phyloP scores from a whole-genome alignment of 1,140 invertebrate genomes.

The Aphis gossypii region DNA sequence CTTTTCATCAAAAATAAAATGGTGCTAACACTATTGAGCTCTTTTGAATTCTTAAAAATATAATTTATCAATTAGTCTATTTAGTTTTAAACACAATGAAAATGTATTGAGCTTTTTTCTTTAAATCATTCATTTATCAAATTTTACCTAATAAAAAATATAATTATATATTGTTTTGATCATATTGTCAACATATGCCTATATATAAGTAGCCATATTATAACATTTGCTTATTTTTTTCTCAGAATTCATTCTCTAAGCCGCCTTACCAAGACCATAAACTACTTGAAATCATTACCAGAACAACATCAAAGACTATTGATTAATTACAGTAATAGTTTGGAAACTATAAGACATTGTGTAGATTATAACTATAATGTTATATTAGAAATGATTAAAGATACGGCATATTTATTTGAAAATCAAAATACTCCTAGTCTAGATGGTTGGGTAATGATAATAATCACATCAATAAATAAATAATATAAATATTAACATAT shows the following conservation, averaged over 20 bases:
- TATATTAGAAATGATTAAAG: constrained; percentile 82
- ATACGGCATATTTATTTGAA: constrained; percentile 85
- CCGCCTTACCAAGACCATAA: constrained; percentile 54
- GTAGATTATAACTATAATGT: constrained; percentile 86
- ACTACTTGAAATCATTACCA: constrained; percentile 77
- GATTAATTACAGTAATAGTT: constrained; percentile 77
- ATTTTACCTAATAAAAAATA: not conserved
- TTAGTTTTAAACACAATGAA: not conserved
- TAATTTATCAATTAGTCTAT: not conserved
- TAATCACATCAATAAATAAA: not conserved
- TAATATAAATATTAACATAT: not conserved
- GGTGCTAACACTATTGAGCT: not conserved
- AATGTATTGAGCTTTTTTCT: not conserved
- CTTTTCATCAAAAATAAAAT: not conserved
- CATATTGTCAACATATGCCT: not conserved
- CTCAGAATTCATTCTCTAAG: constrained; percentile 57
- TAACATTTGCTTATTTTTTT: constrained; percentile 24
- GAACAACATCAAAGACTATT: constrained; percentile 78
- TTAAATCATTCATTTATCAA: not conserved
- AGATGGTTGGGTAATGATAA: constrained; percentile 52
- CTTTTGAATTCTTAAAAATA: not conserved
- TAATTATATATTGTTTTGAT: not conserved
- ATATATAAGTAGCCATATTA: not conserved
- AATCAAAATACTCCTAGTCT: constrained; percentile 66
- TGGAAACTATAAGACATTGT: constrained; percentile 77